Evolutionary conservation across 2,113 vertebrate species (phyloP), one percentile per base, ranked within the genome.

Genomic region (Cyanoderma ruficeps): DNA sequence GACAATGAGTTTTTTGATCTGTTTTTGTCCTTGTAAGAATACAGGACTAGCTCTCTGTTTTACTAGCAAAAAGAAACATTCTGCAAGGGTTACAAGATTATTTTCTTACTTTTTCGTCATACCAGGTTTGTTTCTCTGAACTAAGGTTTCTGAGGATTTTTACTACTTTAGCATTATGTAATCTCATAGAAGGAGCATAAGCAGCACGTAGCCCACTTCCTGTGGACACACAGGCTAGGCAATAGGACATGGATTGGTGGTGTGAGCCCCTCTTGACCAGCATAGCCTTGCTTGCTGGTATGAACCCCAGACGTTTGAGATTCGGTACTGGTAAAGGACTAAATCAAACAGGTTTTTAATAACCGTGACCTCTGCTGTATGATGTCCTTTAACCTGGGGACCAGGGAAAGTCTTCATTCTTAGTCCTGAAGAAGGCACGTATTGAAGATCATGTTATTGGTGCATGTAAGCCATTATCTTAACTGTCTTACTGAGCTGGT

Each of bases 401-500:
- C 94, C 96, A 96, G 94, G 96, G 77, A 93, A 94, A 81, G n/a
- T 80, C 81, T 94, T 96, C 53, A 33, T 96, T 92, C 92, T 97
- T 90, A 95, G 94, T 97, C 74, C 91, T 97, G 94, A 97, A 96
- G 96, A 69, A 93, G 94, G 93, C 46, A 78, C 25, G 21, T 97
- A 75, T 91, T 90, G 93, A 97, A 98, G 97, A 97, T 98, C 97
- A 95, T 96, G 94, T 97, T 98, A 97, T 95, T 97, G 97, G 97
- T 98, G 98, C 98, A 99, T 98, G 99, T 98, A 97, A 97, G 96
- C 98, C 98, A 98, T 98, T 98, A 98, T 97, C 97, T 98, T 98
- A 98, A 97, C 95, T 98, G 98, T 99, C 98, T 98, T 98, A 98
- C 94, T 98, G 97, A 98, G 98, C 97, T 98, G 97, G 97, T 98